Conservation (phyloP, 2,888 invertebrate species). For the Cryptocephalus primarius region DNA sequence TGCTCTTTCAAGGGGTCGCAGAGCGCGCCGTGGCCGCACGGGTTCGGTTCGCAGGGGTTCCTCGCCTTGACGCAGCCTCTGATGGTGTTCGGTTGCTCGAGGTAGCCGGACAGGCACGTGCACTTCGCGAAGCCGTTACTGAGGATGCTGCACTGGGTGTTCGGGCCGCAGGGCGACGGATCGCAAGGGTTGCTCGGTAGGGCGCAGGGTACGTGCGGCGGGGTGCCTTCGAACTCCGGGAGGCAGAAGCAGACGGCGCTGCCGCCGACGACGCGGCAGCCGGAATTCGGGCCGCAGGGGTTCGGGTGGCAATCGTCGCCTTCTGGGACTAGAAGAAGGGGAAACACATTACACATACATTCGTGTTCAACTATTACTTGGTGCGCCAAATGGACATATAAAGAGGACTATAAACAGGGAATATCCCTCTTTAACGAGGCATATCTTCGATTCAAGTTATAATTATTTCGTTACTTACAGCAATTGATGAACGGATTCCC, state of each 20-base stretch:
- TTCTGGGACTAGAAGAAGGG: conserved; percentile 62
- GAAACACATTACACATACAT: background rate
- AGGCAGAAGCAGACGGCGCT: conserved; percentile 78
- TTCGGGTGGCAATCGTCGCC: conserved; percentile 75
- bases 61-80: conserved; percentile 70
- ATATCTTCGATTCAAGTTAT: no score
- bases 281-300: conserved; percentile 75
- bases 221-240: conserved; percentile 77
- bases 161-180: conserved; percentile 79
- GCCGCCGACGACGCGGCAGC: conserved; percentile 64
- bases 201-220: conserved; percentile 59
- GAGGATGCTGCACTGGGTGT: conserved; percentile 71
- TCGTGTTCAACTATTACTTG: no score
- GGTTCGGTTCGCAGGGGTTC: conserved; percentile 74
- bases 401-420: no score
- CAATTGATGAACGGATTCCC: conserved; percentile 86
- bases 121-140: conserved; percentile 78
- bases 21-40: conserved; percentile 65
- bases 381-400: no score
- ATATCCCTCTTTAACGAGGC: no score
- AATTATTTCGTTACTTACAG: conserved; percentile 79
- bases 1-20: conserved; percentile 71
- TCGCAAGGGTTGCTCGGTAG: conserved; percentile 70
- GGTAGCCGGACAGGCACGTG: conserved; percentile 70
- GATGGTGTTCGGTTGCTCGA: conserved; percentile 80